phyloP scores from a whole-genome alignment of 2,113 vertebrate genomes.

The Typhlomys cinereus region DNA sequence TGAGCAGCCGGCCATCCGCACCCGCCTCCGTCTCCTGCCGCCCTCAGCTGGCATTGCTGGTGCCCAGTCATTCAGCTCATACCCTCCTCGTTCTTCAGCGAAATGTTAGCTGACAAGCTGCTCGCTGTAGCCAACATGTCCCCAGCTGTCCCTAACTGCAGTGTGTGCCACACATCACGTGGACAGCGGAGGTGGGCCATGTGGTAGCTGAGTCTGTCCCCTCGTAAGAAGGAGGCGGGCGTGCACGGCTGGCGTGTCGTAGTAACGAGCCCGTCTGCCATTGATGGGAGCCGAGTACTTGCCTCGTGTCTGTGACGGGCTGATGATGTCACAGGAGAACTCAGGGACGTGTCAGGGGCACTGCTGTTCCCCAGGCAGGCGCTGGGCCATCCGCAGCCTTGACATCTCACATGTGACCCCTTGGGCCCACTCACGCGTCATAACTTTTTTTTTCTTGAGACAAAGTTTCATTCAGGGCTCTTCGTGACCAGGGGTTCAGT shows the following conservation, averaged over 20 bases:
- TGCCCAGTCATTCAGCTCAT: not conserved
- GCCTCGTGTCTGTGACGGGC: not conserved
- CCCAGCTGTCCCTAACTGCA: not conserved
- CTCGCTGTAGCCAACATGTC: not conserved
- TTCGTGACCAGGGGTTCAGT: not conserved
- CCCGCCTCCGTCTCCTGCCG: not conserved
- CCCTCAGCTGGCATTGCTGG: not conserved
- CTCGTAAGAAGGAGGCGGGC: not conserved
- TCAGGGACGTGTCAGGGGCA: not conserved
- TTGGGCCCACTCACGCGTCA: not conserved
- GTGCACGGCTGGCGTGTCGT: not conserved
- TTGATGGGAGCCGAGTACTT: too few relatives aligned
- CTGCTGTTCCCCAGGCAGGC: not conserved
- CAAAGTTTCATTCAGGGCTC: not conserved
- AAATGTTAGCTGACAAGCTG: not conserved
- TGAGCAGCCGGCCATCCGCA: not conserved
- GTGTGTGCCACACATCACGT: not conserved
- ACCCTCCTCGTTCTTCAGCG: not conserved
- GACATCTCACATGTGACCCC: too few relatives aligned
- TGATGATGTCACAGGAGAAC: too few relatives aligned
- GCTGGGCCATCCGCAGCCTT: not conserved
- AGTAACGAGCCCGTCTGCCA: not conserved
- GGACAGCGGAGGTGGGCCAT: not conserved
- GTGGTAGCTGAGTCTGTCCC: not conserved
- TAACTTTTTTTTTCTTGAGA: not conserved